Base-by-base conservation (phyloP, 2,888 invertebrate species). In the Lysandra coridon region DNA sequence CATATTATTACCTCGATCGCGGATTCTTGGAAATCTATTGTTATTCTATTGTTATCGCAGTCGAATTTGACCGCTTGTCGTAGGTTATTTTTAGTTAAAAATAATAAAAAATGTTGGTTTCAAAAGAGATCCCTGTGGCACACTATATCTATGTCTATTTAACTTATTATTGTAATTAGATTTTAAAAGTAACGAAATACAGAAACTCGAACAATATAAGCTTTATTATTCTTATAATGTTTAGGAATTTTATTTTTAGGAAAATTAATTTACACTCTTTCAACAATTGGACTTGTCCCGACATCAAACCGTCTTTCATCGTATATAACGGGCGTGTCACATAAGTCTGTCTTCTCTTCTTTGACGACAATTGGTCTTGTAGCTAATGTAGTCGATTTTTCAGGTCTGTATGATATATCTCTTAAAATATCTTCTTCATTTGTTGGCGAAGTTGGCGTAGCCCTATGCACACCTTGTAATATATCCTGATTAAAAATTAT, bases 271-370 rank as follows among this genome's bases (percentile, higher is more conserved):
- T 69, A 69, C 23, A 44, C n/a, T 49, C 23, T 75, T 78, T 81
- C 82, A 14, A 82, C 30, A 10, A 82, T 77, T 12, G 82, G 80
- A 80, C 80, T 82, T 37, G 73, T 62, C n/a, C 82, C 82, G 30
- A 81, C 78, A 64, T 81, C 79, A 17, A 82, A 77, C 37, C 81
- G 82, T n/a, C 57, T 73, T 33, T 81, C 80, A 14, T 82, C 82
- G 37, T 82, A 82, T 79, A 82, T 82, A 78, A 80, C 76, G 4
- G 82, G 80, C 10, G 49, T 57, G 73, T 82, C 82, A 17, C 80
- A 78, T 49, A 81, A 17, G 14, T 78, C 80, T 30, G 53, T 57
- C 78, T 81, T 80, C 14, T 79, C 75, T 33, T 75, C 78, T 57
- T 78, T 78, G 12, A 44, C 49, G 6, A 23, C 73, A 17, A 44